Percentiles rank a stretch among this genome's conserved stretches.
phyloP scores from a whole-genome alignment of 2,888 invertebrate genomes.

The Microplitis manilae region DNA sequence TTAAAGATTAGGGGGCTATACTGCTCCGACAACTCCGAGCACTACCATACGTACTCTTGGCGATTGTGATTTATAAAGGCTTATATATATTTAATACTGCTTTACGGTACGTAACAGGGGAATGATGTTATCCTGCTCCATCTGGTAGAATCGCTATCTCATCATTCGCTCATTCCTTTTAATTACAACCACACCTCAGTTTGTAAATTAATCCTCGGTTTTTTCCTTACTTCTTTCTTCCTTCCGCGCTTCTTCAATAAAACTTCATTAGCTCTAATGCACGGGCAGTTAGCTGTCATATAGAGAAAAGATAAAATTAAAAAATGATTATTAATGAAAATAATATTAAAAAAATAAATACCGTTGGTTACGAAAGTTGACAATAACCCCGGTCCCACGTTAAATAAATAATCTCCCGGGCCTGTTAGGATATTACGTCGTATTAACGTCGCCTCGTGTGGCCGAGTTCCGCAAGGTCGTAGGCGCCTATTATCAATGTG shows the following conservation, averaged over 20 bases:
- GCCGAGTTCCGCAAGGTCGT: slow-evolving; percentile 49
- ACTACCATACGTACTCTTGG: slow-evolving; percentile 41
- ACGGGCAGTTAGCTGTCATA: neutral
- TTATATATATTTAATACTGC: slow-evolving; percentile 2
- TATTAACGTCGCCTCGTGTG: slow-evolving; percentile 30
- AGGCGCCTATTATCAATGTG: slow-evolving; percentile 59
- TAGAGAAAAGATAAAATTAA: neutral
- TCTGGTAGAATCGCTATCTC: slow-evolving; percentile 9
- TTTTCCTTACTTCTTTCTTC: neutral
- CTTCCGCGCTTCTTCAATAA: neutral
- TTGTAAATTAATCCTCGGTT: slow-evolving; percentile 17
- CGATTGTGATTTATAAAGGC: slow-evolving; percentile 75
- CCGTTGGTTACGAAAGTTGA: slow-evolving; percentile 2
- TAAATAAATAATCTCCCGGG: slow-evolving; percentile 43
- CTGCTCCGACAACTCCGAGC: slow-evolving; percentile 6
- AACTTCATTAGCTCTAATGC: neutral
- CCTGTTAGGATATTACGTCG: slow-evolving; percentile 42
- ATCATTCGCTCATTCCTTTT: slow-evolving; percentile 31
- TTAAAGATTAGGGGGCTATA: slow-evolving; percentile 35
- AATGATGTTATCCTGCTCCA: slow-evolving; percentile 31
- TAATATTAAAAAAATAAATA: neutral
- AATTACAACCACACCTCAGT: slow-evolving; percentile 29
- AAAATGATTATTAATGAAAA: neutral
- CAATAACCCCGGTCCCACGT: slow-evolving; percentile 6
- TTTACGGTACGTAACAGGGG: neutral